These are phyloP conservation scores for Fregetta grallaria DNA, from an alignment of 2,113 vertebrate genomes.

Conservation along the genomic window DNA sequence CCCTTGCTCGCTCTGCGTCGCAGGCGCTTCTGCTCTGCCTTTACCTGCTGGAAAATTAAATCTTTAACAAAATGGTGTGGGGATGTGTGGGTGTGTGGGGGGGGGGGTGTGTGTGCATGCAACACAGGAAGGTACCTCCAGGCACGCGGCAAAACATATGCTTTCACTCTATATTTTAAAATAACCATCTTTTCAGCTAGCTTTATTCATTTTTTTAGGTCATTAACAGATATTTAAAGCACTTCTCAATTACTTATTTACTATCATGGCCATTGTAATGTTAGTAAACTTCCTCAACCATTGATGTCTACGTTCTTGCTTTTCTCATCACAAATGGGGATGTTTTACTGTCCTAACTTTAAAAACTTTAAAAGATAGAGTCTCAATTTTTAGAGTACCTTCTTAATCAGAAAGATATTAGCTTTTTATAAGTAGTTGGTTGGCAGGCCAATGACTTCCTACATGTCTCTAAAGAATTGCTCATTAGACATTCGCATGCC, in stretches of 20 bases:
- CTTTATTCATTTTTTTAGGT: not conserved
- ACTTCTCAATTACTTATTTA: not conserved
- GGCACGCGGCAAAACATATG: not conserved
- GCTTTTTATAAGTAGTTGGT: not conserved
- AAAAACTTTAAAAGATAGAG: not conserved
- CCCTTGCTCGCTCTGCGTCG: fast-evolving
- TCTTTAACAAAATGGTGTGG: not conserved
- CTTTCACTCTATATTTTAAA: not conserved
- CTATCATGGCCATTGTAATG: not conserved
- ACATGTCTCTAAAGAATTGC: not conserved
- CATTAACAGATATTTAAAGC: not conserved
- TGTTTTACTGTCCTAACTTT: not conserved
- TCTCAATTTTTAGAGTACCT: not conserved
- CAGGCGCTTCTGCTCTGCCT: not conserved
- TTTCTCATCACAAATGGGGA: not conserved
- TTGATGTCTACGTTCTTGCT: not conserved
- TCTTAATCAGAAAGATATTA: not conserved
- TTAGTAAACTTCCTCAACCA: not conserved
- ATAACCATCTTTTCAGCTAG: not conserved
- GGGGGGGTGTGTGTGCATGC: no score
- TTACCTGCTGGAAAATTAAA: not conserved
- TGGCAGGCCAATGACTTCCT: not conserved
- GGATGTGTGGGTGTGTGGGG: no score
- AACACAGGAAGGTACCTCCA: not conserved
- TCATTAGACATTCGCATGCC: not conserved